Evolutionary conservation across 2,797 vertebrate species (phyloP).

Genomic region (Knipowitschia caucasica): DNA sequence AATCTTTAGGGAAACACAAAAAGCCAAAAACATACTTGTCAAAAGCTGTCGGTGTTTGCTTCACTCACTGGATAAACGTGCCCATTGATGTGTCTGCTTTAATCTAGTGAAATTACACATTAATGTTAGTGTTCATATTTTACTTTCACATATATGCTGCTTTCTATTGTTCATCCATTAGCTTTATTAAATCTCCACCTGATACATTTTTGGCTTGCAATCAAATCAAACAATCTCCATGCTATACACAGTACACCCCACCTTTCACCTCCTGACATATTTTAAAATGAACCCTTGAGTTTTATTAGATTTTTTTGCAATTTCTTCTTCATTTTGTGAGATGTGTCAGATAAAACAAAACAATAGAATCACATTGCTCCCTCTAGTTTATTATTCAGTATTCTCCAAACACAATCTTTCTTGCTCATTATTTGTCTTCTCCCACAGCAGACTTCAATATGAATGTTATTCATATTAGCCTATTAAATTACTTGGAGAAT

Average conservation of each 20-base stretch:
- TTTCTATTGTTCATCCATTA: background rate
- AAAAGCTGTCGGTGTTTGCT: too few relatives aligned
- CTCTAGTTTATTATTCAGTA: conserved; percentile 51
- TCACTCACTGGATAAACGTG: too few relatives aligned
- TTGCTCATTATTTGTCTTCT: conserved; percentile 32
- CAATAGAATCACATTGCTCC: conserved; percentile 32
- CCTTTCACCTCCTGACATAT: conserved; percentile 15
- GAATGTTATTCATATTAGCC: conserved; percentile 40
- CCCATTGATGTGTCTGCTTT: too few relatives aligned
- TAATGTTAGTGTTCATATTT: background rate
- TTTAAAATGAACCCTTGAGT: conserved; percentile 41
- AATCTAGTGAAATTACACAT: too few relatives aligned
- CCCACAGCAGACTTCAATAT: conserved; percentile 40
- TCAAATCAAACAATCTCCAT: background rate
- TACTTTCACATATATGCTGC: background rate
- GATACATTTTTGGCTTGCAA: background rate
- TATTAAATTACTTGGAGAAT: conserved; percentile 34
- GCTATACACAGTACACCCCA: background rate
- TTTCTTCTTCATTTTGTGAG: conserved; percentile 26
- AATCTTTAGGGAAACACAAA: too few relatives aligned
- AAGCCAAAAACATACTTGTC: too few relatives aligned
- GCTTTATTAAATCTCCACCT: conserved; percentile 5
- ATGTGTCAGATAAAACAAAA: conserved; percentile 39
- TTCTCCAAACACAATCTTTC: conserved; percentile 41
- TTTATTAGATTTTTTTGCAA: conserved; percentile 25